Conservation (phyloP, 2,888 invertebrate genomes). For the Scrobipalpa costella region DNA sequence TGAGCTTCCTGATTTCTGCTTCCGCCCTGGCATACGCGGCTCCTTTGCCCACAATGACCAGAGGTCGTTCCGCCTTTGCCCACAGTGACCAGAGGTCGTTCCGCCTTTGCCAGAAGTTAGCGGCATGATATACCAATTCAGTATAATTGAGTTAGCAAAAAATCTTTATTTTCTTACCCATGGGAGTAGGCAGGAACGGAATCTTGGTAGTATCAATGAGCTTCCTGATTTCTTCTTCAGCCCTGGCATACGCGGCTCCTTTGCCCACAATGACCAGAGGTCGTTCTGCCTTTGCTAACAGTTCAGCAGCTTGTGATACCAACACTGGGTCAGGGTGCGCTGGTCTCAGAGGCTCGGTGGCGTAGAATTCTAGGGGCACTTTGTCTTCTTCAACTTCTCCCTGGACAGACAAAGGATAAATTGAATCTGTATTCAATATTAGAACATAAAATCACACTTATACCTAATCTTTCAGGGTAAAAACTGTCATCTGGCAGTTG, state of each 20-base stretch:
- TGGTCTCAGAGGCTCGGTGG: conserved; percentile 82
- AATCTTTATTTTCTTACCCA: conserved; percentile 82
- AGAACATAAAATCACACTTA: too few relatives aligned
- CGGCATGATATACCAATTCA: conserved; percentile 87
- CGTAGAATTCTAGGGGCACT: conserved; percentile 71
- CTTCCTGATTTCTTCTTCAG: conserved; percentile 86
- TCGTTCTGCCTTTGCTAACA: conserved; percentile 86
- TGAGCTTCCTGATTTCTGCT: conserved; percentile 84
- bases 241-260: conserved; percentile 90
- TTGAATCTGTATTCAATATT: too few relatives aligned
- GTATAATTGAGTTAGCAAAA: too few relatives aligned
- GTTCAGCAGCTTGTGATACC: conserved; percentile 85
- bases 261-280: conserved; percentile 96
- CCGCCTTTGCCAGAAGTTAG: too few relatives aligned
- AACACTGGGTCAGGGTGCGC: conserved; percentile 85
- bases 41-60: too few relatives aligned
- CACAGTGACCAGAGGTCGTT: too few relatives aligned
- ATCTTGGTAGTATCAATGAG: conserved; percentile 87
- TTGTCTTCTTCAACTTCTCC: conserved; percentile 67
- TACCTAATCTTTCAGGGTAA: too few relatives aligned
- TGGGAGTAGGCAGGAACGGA: conserved; percentile 96
- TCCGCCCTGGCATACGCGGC: conserved; percentile 92
- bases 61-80: too few relatives aligned
- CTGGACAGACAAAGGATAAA: conserved; percentile 38
- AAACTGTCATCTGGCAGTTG: too few relatives aligned